A percentile compares a stretch with the other conserved stretches of the same genome.
phyloP scores from a whole-genome alignment of 2,888 invertebrate species.

The Nineta flava region DNA sequence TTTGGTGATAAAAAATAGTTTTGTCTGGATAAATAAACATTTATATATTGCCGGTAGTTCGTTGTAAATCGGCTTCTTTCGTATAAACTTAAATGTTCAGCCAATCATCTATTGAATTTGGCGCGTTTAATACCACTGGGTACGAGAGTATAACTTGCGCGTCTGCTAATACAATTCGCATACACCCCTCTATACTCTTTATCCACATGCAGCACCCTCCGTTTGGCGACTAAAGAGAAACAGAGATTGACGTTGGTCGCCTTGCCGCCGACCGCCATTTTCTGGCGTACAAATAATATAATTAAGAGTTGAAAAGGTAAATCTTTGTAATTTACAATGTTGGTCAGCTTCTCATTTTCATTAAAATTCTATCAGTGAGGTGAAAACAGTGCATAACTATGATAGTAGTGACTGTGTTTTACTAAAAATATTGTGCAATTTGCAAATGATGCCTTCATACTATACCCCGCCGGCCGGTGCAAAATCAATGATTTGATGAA shows the following conservation, averaged over 20 bases:
- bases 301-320: background rate
- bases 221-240: background rate
- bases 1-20: background rate
- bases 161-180: slow-evolving; percentile 65
- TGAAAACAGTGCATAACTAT: background rate
- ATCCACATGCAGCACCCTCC: background rate
- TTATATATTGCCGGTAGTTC: background rate
- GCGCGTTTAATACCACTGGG: slow-evolving; percentile 13
- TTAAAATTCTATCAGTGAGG: background rate
- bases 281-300: slow-evolving; percentile 12
- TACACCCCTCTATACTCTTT: slow-evolving; percentile 18
- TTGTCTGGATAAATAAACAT: background rate
- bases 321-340: background rate
- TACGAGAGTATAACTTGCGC: slow-evolving; percentile 43
- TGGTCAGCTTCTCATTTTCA: background rate
- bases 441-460: background rate
- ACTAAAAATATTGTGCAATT: background rate
- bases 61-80: background rate
- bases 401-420: background rate
- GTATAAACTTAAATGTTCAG: background rate
- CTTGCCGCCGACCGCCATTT: slow-evolving; percentile 23
- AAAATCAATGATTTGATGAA: slow-evolving; percentile 1
- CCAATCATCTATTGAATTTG: slow-evolving; percentile 2
- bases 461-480: slow-evolving; percentile 6
- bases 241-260: slow-evolving; percentile 32